These are phyloP conservation scores for Desoria tigrina DNA, from an alignment of 2,888 invertebrate species.

Conservation along the genomic window DNA sequence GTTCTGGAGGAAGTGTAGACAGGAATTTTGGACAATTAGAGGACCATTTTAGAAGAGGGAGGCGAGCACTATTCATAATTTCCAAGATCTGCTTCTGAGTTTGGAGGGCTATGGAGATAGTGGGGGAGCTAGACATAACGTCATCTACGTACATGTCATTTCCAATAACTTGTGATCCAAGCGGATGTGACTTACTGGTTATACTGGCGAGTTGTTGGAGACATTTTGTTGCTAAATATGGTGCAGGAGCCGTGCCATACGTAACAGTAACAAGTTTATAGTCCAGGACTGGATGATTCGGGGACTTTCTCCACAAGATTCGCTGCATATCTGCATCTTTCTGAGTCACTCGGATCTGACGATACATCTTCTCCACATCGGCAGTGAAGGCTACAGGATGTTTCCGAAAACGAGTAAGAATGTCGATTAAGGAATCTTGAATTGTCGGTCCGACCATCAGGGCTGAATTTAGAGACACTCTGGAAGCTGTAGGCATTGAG, in stretches of 20 bases:
- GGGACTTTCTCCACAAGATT: slow-evolving; percentile 55
- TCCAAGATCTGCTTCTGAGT: slow-evolving; percentile 33
- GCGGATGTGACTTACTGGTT: slow-evolving; percentile 27
- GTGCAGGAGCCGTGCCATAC: slow-evolving; percentile 54
- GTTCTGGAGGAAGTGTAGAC: slow-evolving; percentile 7
- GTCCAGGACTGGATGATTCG: slow-evolving; percentile 39
- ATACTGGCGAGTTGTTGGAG: slow-evolving; percentile 52
- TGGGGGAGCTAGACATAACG: slow-evolving; percentile 46
- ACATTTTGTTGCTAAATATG: slow-evolving; percentile 53
- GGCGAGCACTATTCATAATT: slow-evolving; percentile 32
- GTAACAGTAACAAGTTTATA: slow-evolving; percentile 54
- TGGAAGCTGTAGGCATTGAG: slow-evolving; percentile 6
- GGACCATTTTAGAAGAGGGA: slow-evolving; percentile 51
- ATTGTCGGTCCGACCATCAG: slow-evolving; percentile 14
- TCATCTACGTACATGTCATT: slow-evolving; percentile 55
- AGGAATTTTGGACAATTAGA: slow-evolving; percentile 36
- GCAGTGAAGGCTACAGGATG: slow-evolving; percentile 52
- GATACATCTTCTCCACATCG: slow-evolving; percentile 55
- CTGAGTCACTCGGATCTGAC: slow-evolving; percentile 50
- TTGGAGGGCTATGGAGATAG: slow-evolving; percentile 35
- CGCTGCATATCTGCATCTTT: slow-evolving; percentile 54
- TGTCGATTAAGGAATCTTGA: slow-evolving; percentile 46
- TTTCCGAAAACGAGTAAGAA: slow-evolving; percentile 53
- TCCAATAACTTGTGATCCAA: slow-evolving; percentile 32
- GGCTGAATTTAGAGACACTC: slow-evolving; percentile 7